These are phyloP conservation scores for Eilema caniola DNA, from an alignment of 2,888 invertebrate genomes.

Conservation along the genomic window DNA sequence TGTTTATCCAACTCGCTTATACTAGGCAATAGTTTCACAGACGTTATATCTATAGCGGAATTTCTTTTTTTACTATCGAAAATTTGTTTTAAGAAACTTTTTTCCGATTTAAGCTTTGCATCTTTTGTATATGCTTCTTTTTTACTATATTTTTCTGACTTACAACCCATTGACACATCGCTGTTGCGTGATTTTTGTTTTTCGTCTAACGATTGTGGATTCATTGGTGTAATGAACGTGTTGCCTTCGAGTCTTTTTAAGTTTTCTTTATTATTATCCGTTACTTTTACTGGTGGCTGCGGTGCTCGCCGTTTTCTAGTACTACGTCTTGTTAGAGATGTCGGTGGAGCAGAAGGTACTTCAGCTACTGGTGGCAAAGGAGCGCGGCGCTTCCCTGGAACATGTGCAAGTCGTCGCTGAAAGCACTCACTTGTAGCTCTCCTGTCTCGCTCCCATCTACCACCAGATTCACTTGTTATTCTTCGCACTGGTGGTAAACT, in stretches of 20 bases:
- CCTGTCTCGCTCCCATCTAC: conserved; percentile 73
- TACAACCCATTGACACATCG: conserved; percentile 54
- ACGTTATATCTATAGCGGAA: conserved; percentile 67
- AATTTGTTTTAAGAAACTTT: conserved; percentile 84
- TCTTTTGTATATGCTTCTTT: conserved; percentile 63
- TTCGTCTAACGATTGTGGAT: conserved; percentile 44
- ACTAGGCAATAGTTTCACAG: conserved; percentile 89
- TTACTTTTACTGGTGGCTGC: conserved; percentile 76
- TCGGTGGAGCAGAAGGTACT: conserved; percentile 69
- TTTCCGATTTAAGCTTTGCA: conserved; percentile 78
- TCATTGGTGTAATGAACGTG: conserved; percentile 55
- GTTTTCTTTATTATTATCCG: conserved; percentile 56
- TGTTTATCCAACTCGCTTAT: conserved; percentile 93
- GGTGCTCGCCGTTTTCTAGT: conserved; percentile 86
- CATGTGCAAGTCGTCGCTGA: conserved; percentile 88
- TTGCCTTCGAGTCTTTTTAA: conserved; percentile 27
- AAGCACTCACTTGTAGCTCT: conserved; percentile 89
- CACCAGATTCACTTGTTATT: conserved; percentile 40
- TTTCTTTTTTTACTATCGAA: conserved; percentile 79
- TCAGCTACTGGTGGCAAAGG: conserved; percentile 88
- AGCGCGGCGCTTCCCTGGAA: conserved; percentile 92
- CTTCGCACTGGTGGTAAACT: conserved; percentile 69
- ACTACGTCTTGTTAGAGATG: conserved; percentile 54
- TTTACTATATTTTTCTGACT: conserved; percentile 67
- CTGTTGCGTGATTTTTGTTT: conserved; percentile 36